phyloP scores from a whole-genome alignment of 2,797 vertebrate species.

The Gymnocypris eckloni region DNA sequence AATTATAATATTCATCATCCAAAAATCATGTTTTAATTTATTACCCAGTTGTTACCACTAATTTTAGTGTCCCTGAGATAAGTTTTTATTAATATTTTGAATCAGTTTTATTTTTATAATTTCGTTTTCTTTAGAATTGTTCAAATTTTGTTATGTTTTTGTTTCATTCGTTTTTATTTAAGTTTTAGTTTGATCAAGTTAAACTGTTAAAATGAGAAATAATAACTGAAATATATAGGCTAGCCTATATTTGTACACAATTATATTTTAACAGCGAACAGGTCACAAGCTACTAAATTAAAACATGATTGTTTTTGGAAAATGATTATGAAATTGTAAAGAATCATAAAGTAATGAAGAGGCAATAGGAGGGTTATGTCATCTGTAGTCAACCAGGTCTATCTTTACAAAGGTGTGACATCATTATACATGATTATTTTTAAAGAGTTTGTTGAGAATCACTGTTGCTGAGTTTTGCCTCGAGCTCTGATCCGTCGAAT shows the following conservation, averaged over 20 bases:
- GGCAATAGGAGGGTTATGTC: background rate
- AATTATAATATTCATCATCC: too few species aligned
- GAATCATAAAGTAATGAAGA: too few species aligned
- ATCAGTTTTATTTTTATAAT: too few species aligned
- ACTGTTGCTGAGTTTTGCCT: background rate
- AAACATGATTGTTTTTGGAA: background rate
- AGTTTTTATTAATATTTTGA: too few species aligned
- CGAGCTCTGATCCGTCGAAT: background rate
- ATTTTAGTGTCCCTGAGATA: too few species aligned
- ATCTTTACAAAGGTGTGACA: background rate
- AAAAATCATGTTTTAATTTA: too few species aligned
- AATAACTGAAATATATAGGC: background rate
- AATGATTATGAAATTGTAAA: background rate
- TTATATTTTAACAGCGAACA: background rate
- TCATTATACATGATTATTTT: background rate
- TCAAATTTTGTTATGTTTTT: background rate
- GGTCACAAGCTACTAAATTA: background rate
- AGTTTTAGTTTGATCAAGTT: background rate
- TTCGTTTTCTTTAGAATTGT: too few species aligned
- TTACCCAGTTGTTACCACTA: too few species aligned
- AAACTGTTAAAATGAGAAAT: background rate
- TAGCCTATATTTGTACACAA: background rate
- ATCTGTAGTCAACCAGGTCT: background rate
- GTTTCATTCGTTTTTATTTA: background rate
- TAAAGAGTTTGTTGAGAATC: background rate